These are phyloP conservation scores for Mormyrus lacerda DNA, from an alignment of 2,113 vertebrate species.

Conservation along the genomic window DNA sequence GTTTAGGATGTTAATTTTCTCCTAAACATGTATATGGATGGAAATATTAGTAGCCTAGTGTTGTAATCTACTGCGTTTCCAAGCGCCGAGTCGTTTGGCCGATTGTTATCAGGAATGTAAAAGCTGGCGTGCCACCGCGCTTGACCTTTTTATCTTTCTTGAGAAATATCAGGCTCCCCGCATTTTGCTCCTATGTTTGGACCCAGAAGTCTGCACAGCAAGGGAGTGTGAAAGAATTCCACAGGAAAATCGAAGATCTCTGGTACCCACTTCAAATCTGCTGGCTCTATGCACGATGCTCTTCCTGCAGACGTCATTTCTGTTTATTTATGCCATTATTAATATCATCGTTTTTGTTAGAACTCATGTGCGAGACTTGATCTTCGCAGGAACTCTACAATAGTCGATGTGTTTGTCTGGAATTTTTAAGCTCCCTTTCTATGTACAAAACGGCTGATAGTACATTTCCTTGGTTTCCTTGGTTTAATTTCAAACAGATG, in stretches of 20 bases:
- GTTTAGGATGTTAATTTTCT: not conserved
- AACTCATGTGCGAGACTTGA: constrained; percentile 6
- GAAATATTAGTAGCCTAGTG: not conserved
- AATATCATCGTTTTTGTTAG: not conserved
- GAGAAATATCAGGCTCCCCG: not conserved
- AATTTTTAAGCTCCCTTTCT: constrained; percentile 18
- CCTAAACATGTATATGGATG: not conserved
- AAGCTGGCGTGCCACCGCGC: not conserved
- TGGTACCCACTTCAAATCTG: not conserved
- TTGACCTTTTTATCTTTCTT: constrained; percentile 1
- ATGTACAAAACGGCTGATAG: constrained; percentile 19
- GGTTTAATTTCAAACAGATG: constrained; percentile 18
- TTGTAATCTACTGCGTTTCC: not conserved
- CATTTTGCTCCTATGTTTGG: not conserved
- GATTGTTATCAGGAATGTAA: constrained; percentile 40
- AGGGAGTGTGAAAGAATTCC: not conserved
- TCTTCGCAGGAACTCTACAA: constrained; percentile 26
- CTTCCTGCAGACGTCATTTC: constrained; percentile 32
- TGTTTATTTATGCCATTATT: constrained; percentile 4
- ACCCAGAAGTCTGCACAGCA: not conserved
- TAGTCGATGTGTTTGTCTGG: not conserved
- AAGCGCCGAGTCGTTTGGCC: constrained; percentile 15
- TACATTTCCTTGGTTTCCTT: not conserved
- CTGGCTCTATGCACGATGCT: constrained; percentile 13
- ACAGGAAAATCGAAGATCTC: not conserved